phyloP scores from a whole-genome alignment of 2,113 vertebrate genomes.

The Leptocoma aspasia region DNA sequence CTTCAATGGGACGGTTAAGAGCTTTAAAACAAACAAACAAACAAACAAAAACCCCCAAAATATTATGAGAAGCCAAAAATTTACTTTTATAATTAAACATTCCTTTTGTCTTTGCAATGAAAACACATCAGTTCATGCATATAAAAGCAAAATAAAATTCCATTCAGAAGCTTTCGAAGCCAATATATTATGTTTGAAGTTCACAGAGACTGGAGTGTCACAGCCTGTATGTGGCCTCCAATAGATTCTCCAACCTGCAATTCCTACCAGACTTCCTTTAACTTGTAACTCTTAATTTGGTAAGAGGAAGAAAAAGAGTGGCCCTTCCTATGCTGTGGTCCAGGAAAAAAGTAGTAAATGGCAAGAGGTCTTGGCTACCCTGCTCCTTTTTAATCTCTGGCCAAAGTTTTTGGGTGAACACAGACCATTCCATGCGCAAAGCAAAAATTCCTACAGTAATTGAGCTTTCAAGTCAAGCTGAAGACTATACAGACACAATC shows the following conservation, averaged over 20 bases:
- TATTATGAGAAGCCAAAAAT: not conserved
- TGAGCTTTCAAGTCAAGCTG: not conserved
- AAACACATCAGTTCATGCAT: not conserved
- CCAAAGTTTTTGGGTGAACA: not conserved
- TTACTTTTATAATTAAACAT: not conserved
- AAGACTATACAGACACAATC: not conserved
- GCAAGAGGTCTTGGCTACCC: not conserved
- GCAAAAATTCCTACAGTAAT: not conserved
- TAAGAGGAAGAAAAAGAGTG: not conserved
- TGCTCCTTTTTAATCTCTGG: not conserved
- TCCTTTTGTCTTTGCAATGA: not conserved
- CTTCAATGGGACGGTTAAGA: not conserved
- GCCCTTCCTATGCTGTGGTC: not conserved
- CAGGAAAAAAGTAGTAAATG: not conserved
- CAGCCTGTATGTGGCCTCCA: not conserved
- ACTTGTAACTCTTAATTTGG: not conserved
- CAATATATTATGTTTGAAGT: not conserved
- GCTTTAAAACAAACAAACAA: not conserved
- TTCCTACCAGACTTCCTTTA: not conserved
- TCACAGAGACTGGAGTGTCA: not conserved
- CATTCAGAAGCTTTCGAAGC: not conserved
- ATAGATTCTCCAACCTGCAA: not conserved
- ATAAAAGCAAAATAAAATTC: not conserved
- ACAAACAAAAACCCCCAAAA: not conserved
- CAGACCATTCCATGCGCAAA: not conserved